Percentiles rank a stretch among this genome's conserved stretches.
phyloP scores from a whole-genome alignment of 1,140 invertebrate genomes.

The Lycorma delicatula region DNA sequence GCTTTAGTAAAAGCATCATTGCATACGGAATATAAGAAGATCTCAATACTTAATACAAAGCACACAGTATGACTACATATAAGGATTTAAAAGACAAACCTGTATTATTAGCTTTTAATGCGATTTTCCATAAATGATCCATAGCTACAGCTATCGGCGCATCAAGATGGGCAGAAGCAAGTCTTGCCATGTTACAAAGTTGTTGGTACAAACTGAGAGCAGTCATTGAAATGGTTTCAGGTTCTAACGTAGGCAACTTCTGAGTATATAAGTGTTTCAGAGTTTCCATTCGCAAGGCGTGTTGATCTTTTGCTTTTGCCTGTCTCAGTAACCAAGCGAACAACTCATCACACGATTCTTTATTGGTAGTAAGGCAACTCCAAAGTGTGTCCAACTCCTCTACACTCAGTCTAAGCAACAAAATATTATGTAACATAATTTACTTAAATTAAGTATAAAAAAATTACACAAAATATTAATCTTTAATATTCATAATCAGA shows the following conservation, averaged over 20 bases:
- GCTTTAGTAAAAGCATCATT: no score
- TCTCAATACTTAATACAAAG: no score
- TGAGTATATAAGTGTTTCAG: conserved; percentile 79
- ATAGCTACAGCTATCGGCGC: conserved; percentile 57
- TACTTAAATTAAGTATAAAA: background rate
- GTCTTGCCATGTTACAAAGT: conserved; percentile 71
- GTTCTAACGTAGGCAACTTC: conserved; percentile 78
- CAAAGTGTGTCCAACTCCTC: conserved; percentile 86
- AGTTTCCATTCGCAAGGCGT: conserved; percentile 77
- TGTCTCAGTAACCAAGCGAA: conserved; percentile 87
- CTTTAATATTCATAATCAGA: background rate
- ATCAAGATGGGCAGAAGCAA: conserved; percentile 54
- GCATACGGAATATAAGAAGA: no score
- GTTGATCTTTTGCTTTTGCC: conserved; percentile 81
- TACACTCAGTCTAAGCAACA: conserved; percentile 67
- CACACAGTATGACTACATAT: no score
- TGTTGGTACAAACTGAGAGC: conserved; percentile 85
- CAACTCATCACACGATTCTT: conserved; percentile 78
- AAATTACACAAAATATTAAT: no score
- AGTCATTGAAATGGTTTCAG: conserved; percentile 85
- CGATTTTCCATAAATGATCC: conserved; percentile 91
- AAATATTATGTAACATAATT: conserved; percentile 8
- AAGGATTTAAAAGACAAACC: no score
- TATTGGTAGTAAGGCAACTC: conserved; percentile 77
- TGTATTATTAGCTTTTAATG: conserved; percentile 75